Evolutionary conservation across 2,113 vertebrate genomes (phyloP), one percentile per base, ranked within the genome.

Genomic region (Poeciliopsis retropinna): DNA sequence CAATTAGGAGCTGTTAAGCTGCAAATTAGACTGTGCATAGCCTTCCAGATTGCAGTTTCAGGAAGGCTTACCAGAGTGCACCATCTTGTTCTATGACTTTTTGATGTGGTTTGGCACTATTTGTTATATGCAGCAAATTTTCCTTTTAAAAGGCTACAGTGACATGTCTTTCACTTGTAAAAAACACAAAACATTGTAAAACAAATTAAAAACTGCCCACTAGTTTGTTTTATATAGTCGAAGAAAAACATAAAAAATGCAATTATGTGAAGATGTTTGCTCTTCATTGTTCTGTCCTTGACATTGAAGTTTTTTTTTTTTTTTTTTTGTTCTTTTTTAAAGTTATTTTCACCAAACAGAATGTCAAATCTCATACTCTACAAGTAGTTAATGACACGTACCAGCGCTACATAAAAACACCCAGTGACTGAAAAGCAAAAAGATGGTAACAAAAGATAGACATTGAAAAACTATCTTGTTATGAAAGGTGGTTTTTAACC

Each of bases 1-100:
- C 85, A 91, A 91, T 91, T 91, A 86, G 90, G 88, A 82, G 75
- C 74, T 75, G 86, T 87, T 80, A 82, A 81, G 81, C 79, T 83
- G 77, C 72, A 90, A 85, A 91, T 91, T 82, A 84, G 76, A 78
- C 70, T 63, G 71, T 75, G 67, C 78, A 83, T 82, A 85, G 73
- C 62, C 78, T 80, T 60, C 61, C 70, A 75, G 34, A 67, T 54
- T 76, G 60, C 75, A 75, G 79, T 80, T 81, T 41, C 75, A 87
- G 75, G 64, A 83, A 82, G 73, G 63, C 79, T 82, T 70, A 81
- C 80, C 75, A n/a, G 11, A 62, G 67, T 30, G 57, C 39, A 28
- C 22, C 51, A 22, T 37, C 70, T 44, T 51, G 47, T 44, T 19
- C 28, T 34, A 54, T 65, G 30, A 75, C 51, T 69, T 69, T 31